Conservation (phyloP, 2,113 vertebrate species). For the Siniperca knerii region DNA sequence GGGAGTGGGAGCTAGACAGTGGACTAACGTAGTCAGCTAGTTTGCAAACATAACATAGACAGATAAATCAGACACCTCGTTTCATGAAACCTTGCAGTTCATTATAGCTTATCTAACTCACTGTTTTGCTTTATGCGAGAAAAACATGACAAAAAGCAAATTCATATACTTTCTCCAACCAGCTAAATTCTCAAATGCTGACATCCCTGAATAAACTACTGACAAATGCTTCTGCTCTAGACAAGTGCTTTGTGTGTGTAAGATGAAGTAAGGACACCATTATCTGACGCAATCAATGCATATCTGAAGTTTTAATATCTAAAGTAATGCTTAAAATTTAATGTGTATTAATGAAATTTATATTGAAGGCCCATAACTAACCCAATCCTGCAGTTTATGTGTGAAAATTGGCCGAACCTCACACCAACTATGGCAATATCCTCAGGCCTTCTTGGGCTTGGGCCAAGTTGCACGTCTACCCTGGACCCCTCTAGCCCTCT, state of each 20-base stretch:
- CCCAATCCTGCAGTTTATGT: neutral
- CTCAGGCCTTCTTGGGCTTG: neutral
- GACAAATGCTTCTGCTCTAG: neutral
- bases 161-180: neutral
- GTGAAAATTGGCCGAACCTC: neutral
- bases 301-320: neutral
- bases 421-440: neutral
- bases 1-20: neutral
- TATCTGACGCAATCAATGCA: neutral
- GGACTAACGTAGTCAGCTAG: neutral
- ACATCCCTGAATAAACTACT: no score
- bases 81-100: neutral
- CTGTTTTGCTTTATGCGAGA: neutral
- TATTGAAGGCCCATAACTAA: neutral
- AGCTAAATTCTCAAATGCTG: neutral
- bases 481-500: neutral
- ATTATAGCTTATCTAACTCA: neutral
- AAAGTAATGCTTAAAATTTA: neutral
- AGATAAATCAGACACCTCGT: neutral
- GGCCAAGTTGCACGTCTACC: neutral
- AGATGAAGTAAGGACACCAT: neutral
- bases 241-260: neutral
- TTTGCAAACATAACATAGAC: neutral
- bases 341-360: neutral
- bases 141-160: neutral